Base-by-base conservation (phyloP, 2,888 invertebrate species). In the Cynaeus angustus region DNA sequence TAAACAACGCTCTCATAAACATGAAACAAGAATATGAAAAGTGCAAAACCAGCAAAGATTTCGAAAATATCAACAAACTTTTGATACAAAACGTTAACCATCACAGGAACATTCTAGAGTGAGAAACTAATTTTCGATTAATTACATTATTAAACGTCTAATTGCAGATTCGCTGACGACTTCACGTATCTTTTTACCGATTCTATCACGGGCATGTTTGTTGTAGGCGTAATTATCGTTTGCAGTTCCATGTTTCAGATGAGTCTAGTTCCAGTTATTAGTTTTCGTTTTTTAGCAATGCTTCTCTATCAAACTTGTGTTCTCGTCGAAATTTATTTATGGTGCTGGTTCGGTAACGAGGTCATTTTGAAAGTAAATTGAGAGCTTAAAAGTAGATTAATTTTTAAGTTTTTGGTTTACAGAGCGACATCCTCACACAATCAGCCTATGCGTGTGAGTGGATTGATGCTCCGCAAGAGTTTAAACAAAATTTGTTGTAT, bases 271-370 rank as follows among this genome's bases (percentile, higher is more conserved):
- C 52, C 78, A 0, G 55, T 75, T 9, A 45, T 70, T 3, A 80
- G 78, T 53, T 26, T 79, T 5, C 73, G 77, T 53, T 80, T 88
- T 66, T 83, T 86, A 0, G 88, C 88, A 6, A 87, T 88, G 85
- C 79, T 84, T 0, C 81, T 88, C 9, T 89, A 88, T 80, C 86
- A 88, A 67, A 78, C 80, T 53, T 89, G 89, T 77, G 88, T 89
- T 78, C 81, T 89, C 10, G 83, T 87, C 6, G 88, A 89, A 80
- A 82, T 89, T 74, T 87, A 87, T 71, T 80, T 89, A 0, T 88
- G 87, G 78, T 89, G 89, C 79, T 89, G 87, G 83, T 88, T 86
- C 74, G 89, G 89, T 5, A 89, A 89, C 76, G 88, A 88, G 77
- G 85, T 89, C 3, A 86, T 87, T 0, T 81, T 86, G 2, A 86